Base-by-base conservation (phyloP, 2,113 vertebrate genomes). In the Tragelaphus imberbis region DNA sequence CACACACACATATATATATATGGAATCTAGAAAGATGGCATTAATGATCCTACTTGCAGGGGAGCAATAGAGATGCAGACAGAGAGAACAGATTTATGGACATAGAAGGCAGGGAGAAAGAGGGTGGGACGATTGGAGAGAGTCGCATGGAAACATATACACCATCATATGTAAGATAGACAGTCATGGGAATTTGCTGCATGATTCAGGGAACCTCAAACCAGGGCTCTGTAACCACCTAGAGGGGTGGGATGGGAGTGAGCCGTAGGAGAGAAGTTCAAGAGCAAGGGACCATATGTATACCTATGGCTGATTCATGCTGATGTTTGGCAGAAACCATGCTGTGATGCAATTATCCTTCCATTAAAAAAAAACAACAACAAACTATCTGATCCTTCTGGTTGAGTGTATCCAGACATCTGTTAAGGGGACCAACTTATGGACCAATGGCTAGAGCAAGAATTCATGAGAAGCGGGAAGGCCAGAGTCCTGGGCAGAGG, bases 271-370 rank as follows among this genome's bases (percentile, higher is more conserved):
- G 10, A 40, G 21, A 75, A 40, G 36, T 25, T 75, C 71, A 44
- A 25, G 36, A 75, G 36, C n/a, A 40, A 75, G 71, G 36, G 36
- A 3, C 12, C 21, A 2, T 44, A 44, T 13, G 36, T 3, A 44
- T 75, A 75, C 71, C 68, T 40, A 40, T 44, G 68, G 68, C 68
- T 44, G 21, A 75, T 44, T 75, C 68, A 44, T 13, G 68, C 13
- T 75, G 68, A 75, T 14, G 71, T 75, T 13, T 44, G 19, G 21
- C 71, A 75, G 36, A 75, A 75, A 40, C 36, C 36, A 13, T 6
- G 65, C n/a, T 71, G n/a, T 36, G n/a, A 25, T 0, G 0, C 68
- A 40, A 25, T 25, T 75, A 13, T 75, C 36, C 36, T 25, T 75
- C 71, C 21, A 44, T 40, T 44, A 25, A 75, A n/a, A 68, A 68